Evolutionary conservation across 2,888 invertebrate species (phyloP), one percentile per base, ranked within the genome.

Genomic region (Emmelina monodactyla): DNA sequence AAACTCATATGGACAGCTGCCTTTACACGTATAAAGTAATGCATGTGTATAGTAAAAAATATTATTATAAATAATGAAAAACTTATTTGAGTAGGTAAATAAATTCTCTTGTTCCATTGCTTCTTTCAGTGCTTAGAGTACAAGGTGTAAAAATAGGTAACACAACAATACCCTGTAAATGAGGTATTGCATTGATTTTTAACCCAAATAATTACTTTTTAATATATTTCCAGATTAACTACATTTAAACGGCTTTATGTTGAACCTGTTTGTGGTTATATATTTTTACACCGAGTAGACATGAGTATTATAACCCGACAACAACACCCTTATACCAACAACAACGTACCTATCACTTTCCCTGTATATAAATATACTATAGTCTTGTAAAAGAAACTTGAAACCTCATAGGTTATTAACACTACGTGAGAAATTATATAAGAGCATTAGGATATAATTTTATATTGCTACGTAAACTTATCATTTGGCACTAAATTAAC

Each of bases 401-500:
- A 68, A 69, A 78, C 78, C 76, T 78, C 72, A 71, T 68, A 75
- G 78, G 78, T 76, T 56, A 65, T 68, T 73, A 71, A 73, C 75
- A 72, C 75, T 78, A 78, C 71, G 64, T 70, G 72, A 76, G 68
- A 71, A 67, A 70, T 70, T 75, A 75, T 68, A 64, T 70, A 73
- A 73, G 75, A 72, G 72, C 70, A 66, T 76, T 73, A 76, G 71
- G 70, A 69, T 73, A 75, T 67, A 58, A 66, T 68, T n/a, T n/a
- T n/a, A 73, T 76, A 78, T 75, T 67, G 78, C 78, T 79, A 79
- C 75, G 78, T 76, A 73, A 78, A 79, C 72, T 78, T 78, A 78
- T 78, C 76, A 78, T 79, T 79, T 79, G 79, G 79, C 79, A 79
- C 79, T 78, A 79, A 78, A 76, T 69, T 76, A 78, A 78, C 73